Base-by-base conservation (phyloP, 2,113 vertebrate genomes). In the Dasyurus viverrinus region DNA sequence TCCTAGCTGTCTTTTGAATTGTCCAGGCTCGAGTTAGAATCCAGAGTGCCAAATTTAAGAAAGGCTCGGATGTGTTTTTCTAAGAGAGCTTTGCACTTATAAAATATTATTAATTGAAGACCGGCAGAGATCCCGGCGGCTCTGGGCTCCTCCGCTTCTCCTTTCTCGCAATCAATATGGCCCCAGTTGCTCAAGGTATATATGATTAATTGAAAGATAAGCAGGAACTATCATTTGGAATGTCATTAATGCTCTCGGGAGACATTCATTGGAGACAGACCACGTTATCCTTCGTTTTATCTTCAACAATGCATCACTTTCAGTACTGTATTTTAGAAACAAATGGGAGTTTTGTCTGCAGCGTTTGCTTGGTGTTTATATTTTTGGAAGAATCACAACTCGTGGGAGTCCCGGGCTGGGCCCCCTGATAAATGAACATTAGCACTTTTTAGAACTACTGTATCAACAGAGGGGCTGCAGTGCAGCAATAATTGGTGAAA, bases 201-300 rank as follows among this genome's bases (percentile, higher is more conserved):
- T 98, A 98, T 98, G 99, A 99, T 99, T 99, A 99, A 99, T 98
- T 98, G 98, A 98, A 98, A 98, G 98, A 98, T 98, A 98, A 99
- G 98, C 98, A 97, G 96, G 96, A 98, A 98, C 98, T 98, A 99
- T 98, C 98, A 99, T 99, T 98, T 98, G 99, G 99, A 98, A 99
- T 98, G 98, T 99, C 99, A 99, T 99, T 99, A 99, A 99, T 99
- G 99, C 99, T 98, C 98, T 99, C 98, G 96, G 98, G 99, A 99
- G 99, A 99, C 99, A 98, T 98, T 97, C 98, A 97, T 98, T 98
- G 99, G 99, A 99, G 99, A 99, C 99, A 99, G 99, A 99, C 99
- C 98, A 99, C 98, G 99, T 99, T 99, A 99, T 99, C 99, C 99
- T 99, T 98, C 98, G 99, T 99, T 99, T 99, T 99, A 99, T 99